Evolutionary conservation across 2,797 vertebrate species (phyloP), one percentile per base, ranked within the genome.

Genomic region (Sebastes diploproa): DNA sequence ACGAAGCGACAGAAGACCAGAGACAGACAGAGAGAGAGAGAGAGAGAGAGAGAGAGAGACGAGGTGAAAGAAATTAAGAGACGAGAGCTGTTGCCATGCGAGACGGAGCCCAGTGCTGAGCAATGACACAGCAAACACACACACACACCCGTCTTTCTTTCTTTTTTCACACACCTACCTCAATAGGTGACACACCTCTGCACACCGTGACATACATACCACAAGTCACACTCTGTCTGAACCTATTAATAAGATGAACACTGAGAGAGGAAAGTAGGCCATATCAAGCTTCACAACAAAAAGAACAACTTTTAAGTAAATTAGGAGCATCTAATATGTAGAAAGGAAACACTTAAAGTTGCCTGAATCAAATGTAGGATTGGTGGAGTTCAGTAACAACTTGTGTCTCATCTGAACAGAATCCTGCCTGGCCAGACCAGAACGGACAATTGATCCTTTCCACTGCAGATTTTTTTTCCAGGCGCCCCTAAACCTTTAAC

Each of bases 151-250:
- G 50, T 63, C 30, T 52, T 20, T 50, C 22, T 77, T 52, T 61
- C 14, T 60, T 16, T 75, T n/a, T 29, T 29, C 36, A 72, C 76
- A 78, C 72, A 59, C 72, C 42, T 55, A 60, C 58, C 14, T 77
- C 46, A 71, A 76, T 29, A 63, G 59, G 20, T 63, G 76, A 62
- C 86, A 90, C 86, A 80, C 89, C 91, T 90, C 38, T 59, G 36
- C 46, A 23, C 10, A 56, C 42, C 6, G 7, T 55, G 66, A 79
- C 75, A 78, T 16, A 46, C 32, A 69, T 71, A 75, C 59, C 38
- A 62, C 16, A 46, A 22, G 34, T 30, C 8, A 58, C 34, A 80
- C 30, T 18, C 36, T 42, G 34, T 25, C 23, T 42, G 12, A 27
- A 3, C 4, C 2, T 16, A 11, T 5, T 7, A 16, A 30, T 20